Evolutionary conservation across 2,113 vertebrate species (phyloP).

Genomic region (pig (Sus scrofa)): DNA sequence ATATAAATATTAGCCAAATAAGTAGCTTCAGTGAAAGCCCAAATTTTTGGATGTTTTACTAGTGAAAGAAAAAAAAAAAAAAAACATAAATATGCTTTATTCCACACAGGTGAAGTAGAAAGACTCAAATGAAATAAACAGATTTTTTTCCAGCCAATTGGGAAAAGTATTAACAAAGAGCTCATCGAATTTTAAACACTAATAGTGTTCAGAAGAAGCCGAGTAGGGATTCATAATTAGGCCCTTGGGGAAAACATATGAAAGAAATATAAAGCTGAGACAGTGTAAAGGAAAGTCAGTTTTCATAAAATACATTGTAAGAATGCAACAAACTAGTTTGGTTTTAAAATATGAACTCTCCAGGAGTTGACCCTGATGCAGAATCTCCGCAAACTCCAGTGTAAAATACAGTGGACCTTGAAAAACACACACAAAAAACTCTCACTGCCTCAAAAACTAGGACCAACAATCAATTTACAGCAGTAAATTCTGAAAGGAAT

Average conservation of each 20-base stretch:
- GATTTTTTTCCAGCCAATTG: background rate
- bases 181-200: constrained; percentile 13
- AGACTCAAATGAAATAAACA: constrained; percentile 40
- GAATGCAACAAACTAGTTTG: constrained; percentile 9
- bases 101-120: background rate
- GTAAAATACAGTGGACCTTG: background rate
- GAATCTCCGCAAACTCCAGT: background rate
- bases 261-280: constrained; percentile 49
- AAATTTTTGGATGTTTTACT: background rate
- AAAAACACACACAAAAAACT: background rate
- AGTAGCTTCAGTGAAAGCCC: background rate
- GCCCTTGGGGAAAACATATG: background rate
- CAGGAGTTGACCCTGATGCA: background rate
- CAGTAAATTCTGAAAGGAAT: background rate
- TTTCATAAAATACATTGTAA: constrained; percentile 5
- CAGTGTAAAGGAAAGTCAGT: constrained; percentile 9
- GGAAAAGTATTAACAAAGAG: constrained; percentile 58
- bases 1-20: background rate
- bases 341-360: constrained; percentile 47
- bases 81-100: background rate
- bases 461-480: background rate
- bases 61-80: background rate
- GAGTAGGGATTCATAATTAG: constrained; percentile 53
- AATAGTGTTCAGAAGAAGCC: background rate
- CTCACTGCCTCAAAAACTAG: background rate